These are phyloP conservation scores for Chelidonichthys spinosus DNA, from an alignment of 2,797 vertebrate species.

Conservation along the genomic window DNA sequence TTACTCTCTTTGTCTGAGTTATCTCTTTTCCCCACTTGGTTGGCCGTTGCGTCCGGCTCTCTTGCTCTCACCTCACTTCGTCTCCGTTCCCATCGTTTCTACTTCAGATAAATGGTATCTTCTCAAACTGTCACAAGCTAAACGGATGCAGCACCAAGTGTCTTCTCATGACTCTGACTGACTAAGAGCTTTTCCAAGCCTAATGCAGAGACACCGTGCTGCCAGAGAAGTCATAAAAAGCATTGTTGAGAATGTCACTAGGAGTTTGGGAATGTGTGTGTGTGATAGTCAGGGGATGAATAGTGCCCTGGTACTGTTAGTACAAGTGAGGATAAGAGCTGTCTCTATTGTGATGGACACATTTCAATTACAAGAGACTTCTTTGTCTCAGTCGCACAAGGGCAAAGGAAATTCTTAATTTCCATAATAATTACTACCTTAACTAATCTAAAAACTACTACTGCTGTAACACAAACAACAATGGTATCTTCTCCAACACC, in stretches of 20 bases:
- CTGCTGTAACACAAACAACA: neutral
- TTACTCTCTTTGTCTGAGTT: constrained; percentile 45
- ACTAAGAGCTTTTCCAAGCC: neutral
- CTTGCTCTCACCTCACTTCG: neutral
- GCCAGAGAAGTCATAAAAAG: constrained; percentile 38
- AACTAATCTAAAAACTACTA: neutral
- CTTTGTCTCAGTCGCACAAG: constrained; percentile 60
- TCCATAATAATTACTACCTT: neutral
- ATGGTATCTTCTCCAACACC: neutral
- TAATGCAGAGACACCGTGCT: constrained; percentile 9
- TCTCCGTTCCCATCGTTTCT: constrained; percentile 9
- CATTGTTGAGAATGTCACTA: constrained; percentile 14
- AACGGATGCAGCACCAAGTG: neutral
- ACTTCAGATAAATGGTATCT: constrained; percentile 21
- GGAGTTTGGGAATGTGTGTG: constrained; percentile 17
- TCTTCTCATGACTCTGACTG: constrained; percentile 21
- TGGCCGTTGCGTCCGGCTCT: constrained; percentile 18
- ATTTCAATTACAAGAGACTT: constrained; percentile 58
- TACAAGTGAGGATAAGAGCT: constrained; percentile 59
- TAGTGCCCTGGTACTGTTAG: constrained; percentile 73
- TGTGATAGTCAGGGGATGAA: constrained; percentile 56
- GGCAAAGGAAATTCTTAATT: constrained; percentile 14
- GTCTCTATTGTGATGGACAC: constrained; percentile 65
- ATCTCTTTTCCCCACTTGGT: constrained; percentile 54
- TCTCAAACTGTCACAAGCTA: constrained; percentile 20